Conservation (phyloP, 2,888 invertebrate genomes). For the Neria commutata region DNA sequence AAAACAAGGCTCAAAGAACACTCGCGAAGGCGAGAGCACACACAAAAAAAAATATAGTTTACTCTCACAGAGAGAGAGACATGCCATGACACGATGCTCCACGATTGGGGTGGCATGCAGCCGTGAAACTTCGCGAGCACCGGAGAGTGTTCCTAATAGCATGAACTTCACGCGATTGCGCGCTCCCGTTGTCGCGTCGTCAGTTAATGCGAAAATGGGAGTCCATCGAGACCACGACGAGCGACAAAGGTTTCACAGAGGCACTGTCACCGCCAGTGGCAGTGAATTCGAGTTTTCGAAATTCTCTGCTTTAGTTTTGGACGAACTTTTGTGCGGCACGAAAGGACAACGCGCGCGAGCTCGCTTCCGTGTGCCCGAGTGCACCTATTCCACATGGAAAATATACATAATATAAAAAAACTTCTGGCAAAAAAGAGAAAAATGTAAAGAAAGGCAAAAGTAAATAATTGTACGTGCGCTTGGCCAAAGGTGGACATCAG, state of each 20-base stretch:
- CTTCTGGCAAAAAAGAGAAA: slow-evolving; percentile 25
- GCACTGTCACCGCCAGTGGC: slow-evolving; percentile 11
- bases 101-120: no score
- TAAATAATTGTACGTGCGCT: slow-evolving; percentile 30
- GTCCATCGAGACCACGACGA: slow-evolving; percentile 14
- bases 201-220: not conserved
- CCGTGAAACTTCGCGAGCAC: not conserved
- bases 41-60: no score
- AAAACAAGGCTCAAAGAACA: no score
- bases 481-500: slow-evolving; percentile 10
- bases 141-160: no score
- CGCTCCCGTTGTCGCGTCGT: no score
- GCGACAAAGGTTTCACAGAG: slow-evolving; percentile 28
- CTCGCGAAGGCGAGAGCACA: no score
- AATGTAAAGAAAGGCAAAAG: slow-evolving; percentile 9
- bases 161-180: no score
- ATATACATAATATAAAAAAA: slow-evolving; percentile 5
- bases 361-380: slow-evolving; percentile 41
- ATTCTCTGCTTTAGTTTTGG: slow-evolving; percentile 53
- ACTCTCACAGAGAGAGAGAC: not conserved
- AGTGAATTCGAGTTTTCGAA: slow-evolving; percentile 2
- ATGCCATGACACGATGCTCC: not conserved
- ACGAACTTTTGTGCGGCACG: slow-evolving; percentile 61
- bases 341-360: slow-evolving; percentile 55
- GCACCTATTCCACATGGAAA: not conserved